Evolutionary conservation across 2,888 invertebrate species (phyloP), one percentile per base, ranked within the genome.

Genomic region (Pardosa pseudoannulata): DNA sequence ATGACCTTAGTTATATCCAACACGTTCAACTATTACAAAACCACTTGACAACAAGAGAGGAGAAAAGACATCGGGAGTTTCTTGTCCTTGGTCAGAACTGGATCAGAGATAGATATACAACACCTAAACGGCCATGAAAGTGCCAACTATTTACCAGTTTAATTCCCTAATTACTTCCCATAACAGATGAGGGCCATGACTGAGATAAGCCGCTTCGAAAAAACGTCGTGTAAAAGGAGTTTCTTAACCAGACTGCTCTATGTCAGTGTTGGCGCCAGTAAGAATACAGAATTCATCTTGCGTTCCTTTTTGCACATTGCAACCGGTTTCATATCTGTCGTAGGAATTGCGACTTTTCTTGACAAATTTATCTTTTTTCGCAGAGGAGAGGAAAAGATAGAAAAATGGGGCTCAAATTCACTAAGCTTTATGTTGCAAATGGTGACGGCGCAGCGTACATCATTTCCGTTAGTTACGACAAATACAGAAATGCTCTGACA

Each of bases 41-140:
- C 13, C 67, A 67, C 75, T 32, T 31, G 1, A 56, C 56, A 56
- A 56, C 56, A 56, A 56, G 23, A 32, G 19, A n/a, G n/a, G n/a
- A 32, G 67, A 67, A 67, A 67, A 19, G 67, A 67, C 31, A 67
- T 6, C 3, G 16, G 6, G 0, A 31, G 46, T 1, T 16, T 32
- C 28, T 23, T 29, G 79, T 62, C 79, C 71, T 79, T 71, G 79
- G 29, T 11, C 16, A 9, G n/a, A 78, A 79, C 78, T 78, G 68
- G 78, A 78, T 36, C 68, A 71, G 62, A 36, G 29, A 29, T 28
- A 71, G 62, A 36, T 19, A 29, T 28, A 68, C 23, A 68, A 79
- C 39, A 39, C 79, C 71, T 71, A 36, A 19, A 32, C 56, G 79
- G 23, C 79, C 79, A 79, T 79, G 79, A 79, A 79, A 71, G 16